phyloP scores from a whole-genome alignment of 64 coral and sea anemone species.

The Stichodactyla mertensii region DNA sequence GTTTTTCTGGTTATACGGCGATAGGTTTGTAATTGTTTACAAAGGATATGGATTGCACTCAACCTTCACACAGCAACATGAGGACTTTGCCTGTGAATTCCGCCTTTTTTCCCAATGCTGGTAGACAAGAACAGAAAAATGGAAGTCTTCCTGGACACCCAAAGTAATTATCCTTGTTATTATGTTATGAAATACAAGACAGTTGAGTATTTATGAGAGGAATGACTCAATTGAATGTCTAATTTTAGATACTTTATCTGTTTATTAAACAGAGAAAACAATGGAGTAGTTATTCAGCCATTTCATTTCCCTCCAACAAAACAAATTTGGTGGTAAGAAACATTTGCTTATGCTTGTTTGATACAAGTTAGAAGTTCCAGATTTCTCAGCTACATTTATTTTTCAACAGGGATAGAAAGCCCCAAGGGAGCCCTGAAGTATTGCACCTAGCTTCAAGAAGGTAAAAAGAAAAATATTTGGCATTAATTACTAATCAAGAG shows the following conservation, averaged over 20 bases:
- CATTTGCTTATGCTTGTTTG: neutral
- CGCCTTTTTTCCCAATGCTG: neutral
- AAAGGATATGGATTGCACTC: neutral
- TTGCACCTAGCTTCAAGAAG: constrained; percentile 54
- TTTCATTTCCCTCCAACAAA: constrained; percentile 79
- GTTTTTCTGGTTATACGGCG: neutral
- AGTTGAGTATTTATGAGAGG: too few relatives aligned
- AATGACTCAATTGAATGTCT: too few relatives aligned
- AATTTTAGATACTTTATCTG: neutral
- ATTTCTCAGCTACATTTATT: neutral
- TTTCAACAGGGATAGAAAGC: constrained; percentile 54
- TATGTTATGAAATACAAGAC: too few relatives aligned
- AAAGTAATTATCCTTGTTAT: neutral
- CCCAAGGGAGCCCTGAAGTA: constrained; percentile 44
- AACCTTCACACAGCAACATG: neutral
- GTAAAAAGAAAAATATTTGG: neutral
- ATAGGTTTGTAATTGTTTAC: neutral
- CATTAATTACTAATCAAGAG: too few relatives aligned
- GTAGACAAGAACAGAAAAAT: neutral
- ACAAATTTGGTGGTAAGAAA: constrained; percentile 69
- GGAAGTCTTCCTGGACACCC: neutral
- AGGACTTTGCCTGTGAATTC: neutral
- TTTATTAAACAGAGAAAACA: neutral
- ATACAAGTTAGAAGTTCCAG: neutral
- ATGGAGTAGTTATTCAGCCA: constrained; percentile 37